Evolutionary conservation across 2,113 vertebrate species (phyloP).

Genomic region (Pygoscelis adeliae): DNA sequence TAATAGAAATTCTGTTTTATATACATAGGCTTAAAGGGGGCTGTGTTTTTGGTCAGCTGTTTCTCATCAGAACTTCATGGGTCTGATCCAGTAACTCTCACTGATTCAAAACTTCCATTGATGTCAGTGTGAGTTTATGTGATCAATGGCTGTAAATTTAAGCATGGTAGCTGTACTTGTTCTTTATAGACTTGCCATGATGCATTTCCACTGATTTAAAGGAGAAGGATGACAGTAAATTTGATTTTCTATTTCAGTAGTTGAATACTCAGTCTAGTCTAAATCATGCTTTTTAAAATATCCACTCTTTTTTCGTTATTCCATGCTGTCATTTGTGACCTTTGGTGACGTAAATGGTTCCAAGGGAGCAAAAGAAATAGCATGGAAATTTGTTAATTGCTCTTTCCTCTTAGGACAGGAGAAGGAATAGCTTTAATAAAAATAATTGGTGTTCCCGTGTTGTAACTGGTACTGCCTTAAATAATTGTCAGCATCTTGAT

Average conservation of each 20-base stretch:
- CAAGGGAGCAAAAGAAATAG: not conserved
- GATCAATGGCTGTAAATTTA: not conserved
- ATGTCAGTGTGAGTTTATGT: not conserved
- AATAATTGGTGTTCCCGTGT: not conserved
- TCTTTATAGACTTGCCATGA: not conserved
- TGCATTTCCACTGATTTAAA: not conserved
- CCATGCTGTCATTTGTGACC: slow-evolving; percentile 27
- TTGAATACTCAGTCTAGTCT: not conserved
- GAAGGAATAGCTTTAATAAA: not conserved
- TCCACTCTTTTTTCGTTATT: not conserved
- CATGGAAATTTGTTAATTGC: slow-evolving; percentile 8
- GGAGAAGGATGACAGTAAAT: not conserved
- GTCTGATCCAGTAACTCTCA: not conserved
- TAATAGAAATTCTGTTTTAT: not conserved
- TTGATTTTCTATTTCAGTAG: not conserved
- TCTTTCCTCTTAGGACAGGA: not conserved
- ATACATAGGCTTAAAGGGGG: not conserved
- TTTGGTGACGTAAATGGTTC: not conserved
- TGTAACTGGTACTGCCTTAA: not conserved
- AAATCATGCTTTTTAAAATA: not conserved
- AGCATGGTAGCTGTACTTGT: not conserved
- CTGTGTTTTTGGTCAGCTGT: not conserved
- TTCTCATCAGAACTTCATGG: not conserved
- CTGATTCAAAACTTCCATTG: not conserved
- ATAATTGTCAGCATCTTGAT: not conserved